Percentiles rank a stretch among this genome's conserved stretches.
phyloP scores from a whole-genome alignment of 2,888 invertebrate genomes.

The Lithophane semibrunnea region DNA sequence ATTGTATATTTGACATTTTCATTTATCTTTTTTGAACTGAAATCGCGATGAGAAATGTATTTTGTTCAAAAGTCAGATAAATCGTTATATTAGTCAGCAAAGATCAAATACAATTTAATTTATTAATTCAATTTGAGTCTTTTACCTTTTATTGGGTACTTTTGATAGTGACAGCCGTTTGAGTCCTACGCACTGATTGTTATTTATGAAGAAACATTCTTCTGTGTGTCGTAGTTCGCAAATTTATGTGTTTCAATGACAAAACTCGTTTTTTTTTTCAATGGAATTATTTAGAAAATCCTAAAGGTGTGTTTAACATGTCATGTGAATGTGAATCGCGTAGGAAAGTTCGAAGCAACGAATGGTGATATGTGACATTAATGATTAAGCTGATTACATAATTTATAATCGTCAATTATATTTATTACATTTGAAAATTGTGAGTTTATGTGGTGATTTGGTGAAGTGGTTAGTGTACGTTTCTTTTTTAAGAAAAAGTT shows the following conservation, averaged over 20 bases:
- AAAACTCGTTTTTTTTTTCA: constrained; percentile 23
- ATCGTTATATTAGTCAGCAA: neutral
- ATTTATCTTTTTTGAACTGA: neutral
- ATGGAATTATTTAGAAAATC: constrained; percentile 17
- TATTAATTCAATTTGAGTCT: constrained; percentile 23
- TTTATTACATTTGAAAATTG: too few relatives aligned
- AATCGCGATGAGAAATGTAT: neutral
- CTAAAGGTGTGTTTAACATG: neutral
- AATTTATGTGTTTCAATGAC: constrained; percentile 52
- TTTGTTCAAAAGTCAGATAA: constrained; percentile 12
- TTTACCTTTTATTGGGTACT: constrained; percentile 15
- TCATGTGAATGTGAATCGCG: neutral
- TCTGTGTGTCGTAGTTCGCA: constrained; percentile 29
- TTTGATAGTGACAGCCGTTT: constrained; percentile 30
- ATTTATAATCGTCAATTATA: neutral
- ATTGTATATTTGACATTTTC: constrained; percentile 1
- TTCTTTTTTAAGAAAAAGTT: too few relatives aligned
- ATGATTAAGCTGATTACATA: neutral
- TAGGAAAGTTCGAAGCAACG: neutral
- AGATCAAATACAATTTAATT: constrained; percentile 15
- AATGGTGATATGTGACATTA: neutral
- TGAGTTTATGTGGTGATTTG: neutral
- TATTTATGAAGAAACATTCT: constrained; percentile 45
- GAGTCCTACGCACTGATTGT: constrained; percentile 54
- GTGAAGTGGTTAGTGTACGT: too few relatives aligned